Base-by-base conservation (phyloP, 2,797 vertebrate species). In the Catostomus latipinnis region DNA sequence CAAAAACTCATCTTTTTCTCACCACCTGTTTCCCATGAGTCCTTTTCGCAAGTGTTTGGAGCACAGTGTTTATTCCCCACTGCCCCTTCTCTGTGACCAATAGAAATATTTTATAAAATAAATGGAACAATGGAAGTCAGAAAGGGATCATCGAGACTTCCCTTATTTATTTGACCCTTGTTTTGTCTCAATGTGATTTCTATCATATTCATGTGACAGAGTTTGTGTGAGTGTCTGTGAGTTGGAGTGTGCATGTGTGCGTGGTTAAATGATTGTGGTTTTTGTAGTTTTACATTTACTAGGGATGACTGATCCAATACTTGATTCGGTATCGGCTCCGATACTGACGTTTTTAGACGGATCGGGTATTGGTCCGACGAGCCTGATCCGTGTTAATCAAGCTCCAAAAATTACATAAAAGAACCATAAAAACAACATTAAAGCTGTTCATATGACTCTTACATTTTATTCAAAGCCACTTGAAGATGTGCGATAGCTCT, bases 81-180 rank as follows among this genome's bases (percentile, higher is more conserved):
- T 34, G n/a, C 46, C 66, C 22, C 14, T 11, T 65, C 53, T 56
- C 49, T 60, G 71, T 68, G 81, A 78, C 81, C 76, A 78, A 70
- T 66, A 68, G 69, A 72, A 77, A 78, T 10, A 50, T 78, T 63
- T 61, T 81, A 14, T 60, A 81, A 1, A n/a, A 76, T 14, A 65
- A 57, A n/a, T 18, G 54, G 75, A 78, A 74, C 57, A 78, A 68
- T 8, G 56, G 34, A 77, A 54, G 81, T 68, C 69, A 62, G 14
- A 62, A 67, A 63, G 71, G 49, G 65, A 78, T 73, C 63, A 62
- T 6, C 2, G 46, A 82, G 57, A 48, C 49, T 67, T 74, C 76
- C 69, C 57, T 45, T 82, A 82, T 82, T 82, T 82, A 82, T 78
- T 76, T 70, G 22, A 46, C 49, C 54, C 50, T 53, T 63, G 63